These are phyloP conservation scores for Psettodes erumei DNA, from an alignment of 2,113 vertebrate genomes.

Conservation along the genomic window DNA sequence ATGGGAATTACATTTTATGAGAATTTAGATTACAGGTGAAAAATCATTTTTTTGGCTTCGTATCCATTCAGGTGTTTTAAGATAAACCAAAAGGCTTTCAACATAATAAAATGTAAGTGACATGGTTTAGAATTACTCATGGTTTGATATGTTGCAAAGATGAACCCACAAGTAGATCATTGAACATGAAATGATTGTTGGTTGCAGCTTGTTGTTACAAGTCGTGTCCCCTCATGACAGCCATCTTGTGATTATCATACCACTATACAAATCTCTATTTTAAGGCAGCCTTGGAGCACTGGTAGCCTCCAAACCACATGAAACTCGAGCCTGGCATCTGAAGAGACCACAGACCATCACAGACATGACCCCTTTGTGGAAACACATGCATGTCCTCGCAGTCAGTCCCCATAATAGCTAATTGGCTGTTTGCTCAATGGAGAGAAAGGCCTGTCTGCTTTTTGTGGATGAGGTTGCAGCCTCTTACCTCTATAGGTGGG, in stretches of 20 bases:
- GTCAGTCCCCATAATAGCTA: constrained; percentile 73
- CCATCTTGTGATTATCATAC: not conserved
- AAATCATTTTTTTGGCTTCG: no score
- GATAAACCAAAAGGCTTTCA: not conserved
- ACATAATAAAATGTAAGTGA: not conserved
- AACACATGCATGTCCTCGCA: no score
- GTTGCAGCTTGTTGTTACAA: not conserved
- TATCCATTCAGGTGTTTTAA: not conserved
- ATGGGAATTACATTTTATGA: no score
- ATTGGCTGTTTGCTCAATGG: constrained; percentile 80
- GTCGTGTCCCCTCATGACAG: not conserved
- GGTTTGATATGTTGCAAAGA: not conserved
- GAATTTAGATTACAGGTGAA: no score
- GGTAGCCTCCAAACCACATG: constrained; percentile 64
- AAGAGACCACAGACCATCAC: constrained; percentile 63
- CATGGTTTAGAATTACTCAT: not conserved
- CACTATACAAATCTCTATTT: constrained; percentile 61
- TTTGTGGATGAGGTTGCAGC: constrained; percentile 61
- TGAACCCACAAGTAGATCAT: not conserved
- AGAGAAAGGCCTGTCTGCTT: no score
- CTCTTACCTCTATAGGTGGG: constrained; percentile 75
- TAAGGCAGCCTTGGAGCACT: constrained; percentile 50
- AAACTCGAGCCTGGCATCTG: constrained; percentile 71
- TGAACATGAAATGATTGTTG: not conserved
- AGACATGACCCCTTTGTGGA: constrained; percentile 70